phyloP scores from a whole-genome alignment of 2,888 invertebrate genomes.

The Drosophila diplacantha region DNA sequence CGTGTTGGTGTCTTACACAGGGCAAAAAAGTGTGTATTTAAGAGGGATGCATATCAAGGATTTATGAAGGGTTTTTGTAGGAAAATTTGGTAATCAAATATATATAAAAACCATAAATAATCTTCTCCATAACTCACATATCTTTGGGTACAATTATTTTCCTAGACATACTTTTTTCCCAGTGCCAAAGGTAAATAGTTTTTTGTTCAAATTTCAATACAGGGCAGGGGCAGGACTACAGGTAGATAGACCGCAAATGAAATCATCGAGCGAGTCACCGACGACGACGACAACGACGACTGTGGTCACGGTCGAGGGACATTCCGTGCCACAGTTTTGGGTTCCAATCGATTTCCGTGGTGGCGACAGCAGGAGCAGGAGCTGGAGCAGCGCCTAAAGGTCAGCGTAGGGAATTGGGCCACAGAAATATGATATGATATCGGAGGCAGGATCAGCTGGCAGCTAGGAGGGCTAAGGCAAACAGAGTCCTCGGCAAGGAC shows the following conservation, averaged over 20 bases:
- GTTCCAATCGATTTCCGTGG: slow-evolving; percentile 58
- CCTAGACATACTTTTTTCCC: background rate
- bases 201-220: slow-evolving; percentile 52
- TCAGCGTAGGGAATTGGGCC: slow-evolving; percentile 38
- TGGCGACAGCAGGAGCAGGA: slow-evolving; percentile 7
- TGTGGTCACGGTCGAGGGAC: slow-evolving; percentile 64
- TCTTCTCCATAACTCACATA: too few species aligned
- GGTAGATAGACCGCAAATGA: slow-evolving; percentile 59
- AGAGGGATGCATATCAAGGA: background rate
- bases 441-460: slow-evolving; percentile 31
- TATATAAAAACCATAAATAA: too few species aligned
- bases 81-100: too few species aligned
- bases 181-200: slow-evolving; percentile 28
- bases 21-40: background rate
- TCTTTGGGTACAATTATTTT: too few species aligned
- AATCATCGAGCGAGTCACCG: slow-evolving; percentile 55
- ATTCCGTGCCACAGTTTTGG: slow-evolving; percentile 46
- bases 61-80: background rate
- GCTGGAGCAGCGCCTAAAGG: slow-evolving; percentile 40
- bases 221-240: slow-evolving; percentile 30
- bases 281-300: slow-evolving; percentile 4
- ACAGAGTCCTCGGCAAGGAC: slow-evolving; percentile 51
- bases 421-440: slow-evolving; percentile 54
- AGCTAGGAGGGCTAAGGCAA: slow-evolving; percentile 44
- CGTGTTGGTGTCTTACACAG: slow-evolving; percentile 14